phyloP scores from a whole-genome alignment of 2,888 invertebrate species.

The Drosophila mettleri region DNA sequence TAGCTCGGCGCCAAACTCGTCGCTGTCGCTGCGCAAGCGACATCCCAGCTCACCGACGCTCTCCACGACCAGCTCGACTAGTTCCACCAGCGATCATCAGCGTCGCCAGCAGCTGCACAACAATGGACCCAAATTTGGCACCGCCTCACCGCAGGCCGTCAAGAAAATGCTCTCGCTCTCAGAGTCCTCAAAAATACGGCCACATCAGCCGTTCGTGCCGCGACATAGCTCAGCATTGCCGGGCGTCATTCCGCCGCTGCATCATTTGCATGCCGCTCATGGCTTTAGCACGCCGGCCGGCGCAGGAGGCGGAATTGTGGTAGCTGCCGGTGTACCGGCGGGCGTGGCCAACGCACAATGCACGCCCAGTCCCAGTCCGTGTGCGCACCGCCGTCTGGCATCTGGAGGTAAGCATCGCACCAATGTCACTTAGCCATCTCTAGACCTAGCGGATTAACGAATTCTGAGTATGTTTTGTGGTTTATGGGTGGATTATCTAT shows the following conservation, averaged over 20 bases:
- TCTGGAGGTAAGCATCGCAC: constrained; percentile 84
- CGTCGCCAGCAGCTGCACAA: constrained; percentile 75
- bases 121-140: constrained; percentile 88
- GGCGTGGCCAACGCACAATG: constrained; percentile 63
- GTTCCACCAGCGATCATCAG: constrained; percentile 88
- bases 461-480: constrained; percentile 2
- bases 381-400: constrained; percentile 87
- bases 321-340: constrained; percentile 31
- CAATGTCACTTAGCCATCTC: background rate
- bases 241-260: constrained; percentile 86
- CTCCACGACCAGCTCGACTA: constrained; percentile 95
- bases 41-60: constrained; percentile 97
- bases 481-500: background rate
- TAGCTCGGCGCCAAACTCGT: constrained; percentile 86
- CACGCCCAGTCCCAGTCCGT: constrained; percentile 85
- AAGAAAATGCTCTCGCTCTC: constrained; percentile 96
- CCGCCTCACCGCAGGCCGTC: constrained; percentile 98
- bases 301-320: constrained; percentile 37
- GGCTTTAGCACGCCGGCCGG: constrained; percentile 62
- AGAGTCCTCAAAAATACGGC: constrained; percentile 94
- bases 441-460: constrained; percentile 12
- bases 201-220: constrained; percentile 89
- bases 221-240: constrained; percentile 87
- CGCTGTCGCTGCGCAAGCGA: constrained; percentile 88
- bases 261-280: constrained; percentile 77